Evolutionary conservation across 2,888 invertebrate genomes (phyloP).

Genomic region (Harpalus rubripes): DNA sequence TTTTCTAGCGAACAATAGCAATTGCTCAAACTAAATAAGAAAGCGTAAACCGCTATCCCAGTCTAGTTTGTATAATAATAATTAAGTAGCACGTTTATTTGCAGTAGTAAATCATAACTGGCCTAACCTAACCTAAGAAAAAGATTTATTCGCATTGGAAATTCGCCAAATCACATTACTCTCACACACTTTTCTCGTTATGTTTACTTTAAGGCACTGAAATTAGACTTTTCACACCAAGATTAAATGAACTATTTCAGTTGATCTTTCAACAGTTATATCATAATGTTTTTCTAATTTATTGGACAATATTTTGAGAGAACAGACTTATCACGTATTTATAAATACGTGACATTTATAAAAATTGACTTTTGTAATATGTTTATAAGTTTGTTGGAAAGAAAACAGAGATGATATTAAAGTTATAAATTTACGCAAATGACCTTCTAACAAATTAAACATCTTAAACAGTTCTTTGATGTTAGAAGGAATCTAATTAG

Average conservation of each 20-base stretch:
- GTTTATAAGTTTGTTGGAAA: not conserved
- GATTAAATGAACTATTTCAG: slow-evolving; percentile 15
- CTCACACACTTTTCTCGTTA: not conserved
- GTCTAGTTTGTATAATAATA: slow-evolving; percentile 10
- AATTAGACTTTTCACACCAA: slow-evolving; percentile 6
- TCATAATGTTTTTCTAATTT: slow-evolving; percentile 6
- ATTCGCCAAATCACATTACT: slow-evolving; percentile 3
- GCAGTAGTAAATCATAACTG: not conserved
- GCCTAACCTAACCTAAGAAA: not conserved
- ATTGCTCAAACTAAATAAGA: slow-evolving; percentile 1
- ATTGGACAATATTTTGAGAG: not conserved
- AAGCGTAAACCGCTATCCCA: slow-evolving; percentile 1
- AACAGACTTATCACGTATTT: not conserved
- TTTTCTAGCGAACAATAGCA: not conserved
- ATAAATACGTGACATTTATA: slow-evolving; percentile 18
- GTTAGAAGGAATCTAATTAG: not conserved
- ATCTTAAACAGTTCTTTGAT: slow-evolving; percentile 16
- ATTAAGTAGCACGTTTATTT: slow-evolving; percentile 4
- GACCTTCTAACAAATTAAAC: slow-evolving; percentile 21
- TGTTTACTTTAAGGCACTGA: not conserved
- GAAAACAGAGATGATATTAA: not conserved
- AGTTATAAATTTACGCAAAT: not conserved
- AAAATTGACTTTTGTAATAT: slow-evolving; percentile 13
- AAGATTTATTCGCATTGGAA: not conserved
- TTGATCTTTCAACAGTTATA: not conserved